Base-by-base conservation (phyloP, 2,113 vertebrate genomes). In the Microcebus griseorufus region DNA sequence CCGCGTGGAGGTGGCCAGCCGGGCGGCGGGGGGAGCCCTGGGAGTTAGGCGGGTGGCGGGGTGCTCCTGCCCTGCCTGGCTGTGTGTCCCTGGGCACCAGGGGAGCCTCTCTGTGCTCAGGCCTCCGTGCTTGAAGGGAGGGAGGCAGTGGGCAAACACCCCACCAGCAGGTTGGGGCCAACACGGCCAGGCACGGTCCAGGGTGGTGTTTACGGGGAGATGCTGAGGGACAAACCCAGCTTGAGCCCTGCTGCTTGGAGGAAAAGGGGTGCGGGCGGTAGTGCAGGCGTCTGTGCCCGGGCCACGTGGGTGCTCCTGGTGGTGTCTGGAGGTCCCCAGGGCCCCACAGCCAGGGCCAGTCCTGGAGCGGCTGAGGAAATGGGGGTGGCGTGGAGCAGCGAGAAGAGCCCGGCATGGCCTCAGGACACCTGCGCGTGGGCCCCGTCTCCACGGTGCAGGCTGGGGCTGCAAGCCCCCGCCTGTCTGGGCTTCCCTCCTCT, bases 1-100 rank as follows among this genome's bases (percentile, higher is more conserved):
- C 34, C 6, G 60, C 32, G 1, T 2, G 39, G 32, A 29, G 73
- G 34, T 0, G 62, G 37, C 53, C 0, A 12, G 75, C 65, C 1
- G 0, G 0, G 10, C 29, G 9, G 53, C 0, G 0, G 17, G 64
- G 29, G 4, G 0, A 14, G 42, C 42, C n/a, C 64, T 3, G 25
- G 55, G 9, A 3, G 9, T 18, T 6, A 27, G 23, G 42, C 39
- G 12, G 82, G 27, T 3, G 23, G 32, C 0, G 1, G 29, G 1
- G 12, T 1, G 3, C 29, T 9, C 14, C 2, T 2, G 0, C 3
- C 58, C 1, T 7, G 60, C 37, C 51, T 0, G 4, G 5, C 55
- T 64, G 37, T 48, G 72, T n/a, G 72, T 42, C 32, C 22, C 65
- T 17, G 64, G 64, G 62, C 6, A 9, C 67, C 9, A 1, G 39